Conservation (phyloP, 1,140 invertebrate species). For the Drosophila pachea region DNA sequence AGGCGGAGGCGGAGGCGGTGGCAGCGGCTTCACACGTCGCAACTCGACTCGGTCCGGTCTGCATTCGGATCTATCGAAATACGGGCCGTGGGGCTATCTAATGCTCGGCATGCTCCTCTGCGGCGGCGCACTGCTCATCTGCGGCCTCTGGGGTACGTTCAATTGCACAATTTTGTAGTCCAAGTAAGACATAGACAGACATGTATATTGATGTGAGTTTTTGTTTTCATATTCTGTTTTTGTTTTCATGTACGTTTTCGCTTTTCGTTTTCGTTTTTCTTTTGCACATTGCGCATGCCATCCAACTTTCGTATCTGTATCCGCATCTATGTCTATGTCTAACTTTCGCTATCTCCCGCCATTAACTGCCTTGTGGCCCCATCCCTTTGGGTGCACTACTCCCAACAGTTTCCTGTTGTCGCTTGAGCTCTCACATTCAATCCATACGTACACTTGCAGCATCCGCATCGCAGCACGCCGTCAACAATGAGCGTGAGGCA, state of each 20-base stretch:
- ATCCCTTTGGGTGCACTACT: neutral
- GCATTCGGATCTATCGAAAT: constrained; percentile 81
- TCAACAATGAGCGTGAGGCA: constrained; percentile 75
- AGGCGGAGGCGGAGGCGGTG: no score
- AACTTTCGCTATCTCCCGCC: constrained; percentile 33
- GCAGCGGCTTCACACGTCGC: constrained; percentile 65
- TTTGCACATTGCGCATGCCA: constrained; percentile 30
- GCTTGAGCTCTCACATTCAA: constrained; percentile 78
- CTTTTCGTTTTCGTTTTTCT: constrained; percentile 2
- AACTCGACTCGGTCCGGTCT: constrained; percentile 68
- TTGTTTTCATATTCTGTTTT: constrained; percentile 24
- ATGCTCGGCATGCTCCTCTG: constrained; percentile 84
- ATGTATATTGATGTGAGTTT: constrained; percentile 61
- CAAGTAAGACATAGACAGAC: constrained; percentile 65
- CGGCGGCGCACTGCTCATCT: constrained; percentile 83
- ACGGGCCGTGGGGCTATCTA: constrained; percentile 84
- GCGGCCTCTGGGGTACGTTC: constrained; percentile 82
- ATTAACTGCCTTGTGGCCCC: neutral
- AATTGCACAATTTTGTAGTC: constrained; percentile 60
- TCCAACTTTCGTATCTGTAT: constrained; percentile 29
- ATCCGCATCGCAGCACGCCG: constrained; percentile 75
- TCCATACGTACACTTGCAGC: constrained; percentile 77
- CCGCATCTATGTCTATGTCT: constrained; percentile 41
- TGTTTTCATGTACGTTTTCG: constrained; percentile 9
- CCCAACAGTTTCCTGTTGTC: constrained; percentile 71